Base-by-base conservation (phyloP, 2,113 vertebrate species). In the Ceyx melanurus region DNA sequence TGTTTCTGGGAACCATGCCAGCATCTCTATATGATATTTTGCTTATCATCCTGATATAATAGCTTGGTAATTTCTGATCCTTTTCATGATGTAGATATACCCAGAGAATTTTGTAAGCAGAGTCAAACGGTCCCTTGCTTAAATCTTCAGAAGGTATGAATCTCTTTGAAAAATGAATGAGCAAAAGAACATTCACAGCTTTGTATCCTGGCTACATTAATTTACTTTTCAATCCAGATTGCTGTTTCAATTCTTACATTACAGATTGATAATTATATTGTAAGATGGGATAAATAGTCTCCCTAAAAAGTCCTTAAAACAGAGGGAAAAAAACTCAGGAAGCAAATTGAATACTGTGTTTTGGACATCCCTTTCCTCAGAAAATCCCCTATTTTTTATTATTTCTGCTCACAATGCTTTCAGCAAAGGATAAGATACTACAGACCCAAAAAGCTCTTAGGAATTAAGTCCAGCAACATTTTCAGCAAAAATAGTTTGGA, bases 1-100 rank as follows among this genome's bases (percentile, higher is more conserved):
- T 88, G 43, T 81, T 94, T 90, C 91, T 78, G 65, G 89, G 83
- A 88, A n/a, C 15, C 0, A 0, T 78, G 91, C 86, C 86, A 84
- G 12, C 29, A 86, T 66, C 48, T 66, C 60, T 83, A 37, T 37
- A 35, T 29, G 56, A 51, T 84, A 89, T 86, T 94, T 89, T 93
- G 65, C 73, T 89, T 94, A 84, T 89, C 57, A 64, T 86, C 56
- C 73, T 82, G 40, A 71, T 86, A 77, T 26, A 88, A 93, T 40
- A 51, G 43, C 29, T 71, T 46, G 6, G 10, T 71, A 81, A 29
- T 70, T 88, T 83, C 73, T 84, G 53, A 86, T 90, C 31, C 51
- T 93, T 67, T 86, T 60, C 81, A 71, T n/a, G 35, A 40, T 51
- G 10, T 31, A 56, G 50, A 42, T 70, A 25, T 33, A 86, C 5